These are phyloP conservation scores for Chironex yamaguchii DNA, from an alignment of 30 jellyfish, hydroid and myxozoan species.

Conservation along the genomic window DNA sequence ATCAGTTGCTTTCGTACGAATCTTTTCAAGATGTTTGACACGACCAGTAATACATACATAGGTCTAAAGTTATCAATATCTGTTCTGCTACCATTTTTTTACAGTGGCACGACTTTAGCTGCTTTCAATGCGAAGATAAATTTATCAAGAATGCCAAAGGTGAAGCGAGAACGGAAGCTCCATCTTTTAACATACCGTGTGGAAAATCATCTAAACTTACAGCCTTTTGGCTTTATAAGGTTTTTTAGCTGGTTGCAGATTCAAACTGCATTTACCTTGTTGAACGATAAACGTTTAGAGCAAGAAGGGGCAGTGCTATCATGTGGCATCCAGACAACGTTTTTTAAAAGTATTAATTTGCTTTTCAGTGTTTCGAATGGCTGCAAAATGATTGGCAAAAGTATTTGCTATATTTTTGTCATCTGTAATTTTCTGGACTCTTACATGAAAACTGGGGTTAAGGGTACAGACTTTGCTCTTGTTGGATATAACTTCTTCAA, in stretches of 20 bases:
- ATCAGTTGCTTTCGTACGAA: conserved; percentile 21
- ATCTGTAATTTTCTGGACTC: conserved; percentile 29
- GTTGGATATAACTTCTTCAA: conserved; percentile 50
- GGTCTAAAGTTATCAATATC: conserved; percentile 7
- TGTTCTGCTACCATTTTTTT: conserved; percentile 8
- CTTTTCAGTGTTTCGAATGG: conserved; percentile 7
- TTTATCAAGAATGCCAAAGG: conserved; percentile 14
- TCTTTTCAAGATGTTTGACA: neutral
- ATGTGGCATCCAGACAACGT: conserved; percentile 60
- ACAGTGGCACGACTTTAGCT: conserved; percentile 25
- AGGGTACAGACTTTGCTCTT: conserved; percentile 9
- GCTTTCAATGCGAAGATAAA: conserved; percentile 10
- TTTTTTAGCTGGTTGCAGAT: conserved; percentile 38
- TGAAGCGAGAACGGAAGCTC: conserved; percentile 28
- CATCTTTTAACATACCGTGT: no score
- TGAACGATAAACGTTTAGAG: neutral
- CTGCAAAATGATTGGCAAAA: conserved; percentile 54
- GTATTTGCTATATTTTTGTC: conserved; percentile 38
- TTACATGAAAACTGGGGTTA: conserved; percentile 38
- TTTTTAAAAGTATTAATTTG: conserved; percentile 8
- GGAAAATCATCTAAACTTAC: conserved; percentile 3
- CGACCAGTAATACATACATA: neutral
- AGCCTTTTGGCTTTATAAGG: conserved; percentile 28
- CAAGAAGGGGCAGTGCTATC: conserved; percentile 8
- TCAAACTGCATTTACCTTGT: conserved; percentile 16